Evolutionary conservation across 2,888 invertebrate genomes (phyloP), one percentile per base, ranked within the genome.

Genomic region (Globia sparganii): DNA sequence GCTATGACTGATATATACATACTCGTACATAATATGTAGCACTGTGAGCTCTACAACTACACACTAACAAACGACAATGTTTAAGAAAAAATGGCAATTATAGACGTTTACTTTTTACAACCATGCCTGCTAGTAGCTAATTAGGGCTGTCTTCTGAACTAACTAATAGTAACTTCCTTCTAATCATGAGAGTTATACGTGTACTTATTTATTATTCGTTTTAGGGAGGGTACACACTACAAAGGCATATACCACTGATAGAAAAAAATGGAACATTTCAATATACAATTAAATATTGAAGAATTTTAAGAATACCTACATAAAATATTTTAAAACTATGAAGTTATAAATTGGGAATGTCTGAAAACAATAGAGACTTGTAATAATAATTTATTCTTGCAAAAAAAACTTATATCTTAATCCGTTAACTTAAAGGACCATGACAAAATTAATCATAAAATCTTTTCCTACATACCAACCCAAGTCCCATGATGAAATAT

Each of bases 51-150:
- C 46, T 78, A 34, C 64, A 81, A 46, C 69, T 34, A 31, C 43
- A 81, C 77, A 77, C 69, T 69, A 72, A 75, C 68, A 82, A 82
- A 61, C 2, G 61, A 65, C 79, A 61, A 65, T 61, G 72, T 62
- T 69, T 49, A 13, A 83, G 31, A 76, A 83, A 73, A 80, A 83
- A 73, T 3, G 0, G 28, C 71, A 83, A 83, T 80, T 76, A 83
- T 25, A 71, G 46, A 80, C 59, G 67, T 80, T 77, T 80, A 80
- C 64, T 73, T 64, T 72, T 71, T 68, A 76, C 58, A 79, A 58
- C 40, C 40, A 79, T 28, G 74, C n/a, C 18, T 73, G 53, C 58
- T 74, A 58, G 15, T 65, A 40, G 15, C 25, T 69, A 46, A 59
- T 37, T 67, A 81, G 66, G 81, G 81, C 21, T 81, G 70, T 59